Evolutionary conservation across 2,888 invertebrate species (phyloP), one percentile per base, ranked within the genome.

Genomic region (Tetheella fluctuosa): DNA sequence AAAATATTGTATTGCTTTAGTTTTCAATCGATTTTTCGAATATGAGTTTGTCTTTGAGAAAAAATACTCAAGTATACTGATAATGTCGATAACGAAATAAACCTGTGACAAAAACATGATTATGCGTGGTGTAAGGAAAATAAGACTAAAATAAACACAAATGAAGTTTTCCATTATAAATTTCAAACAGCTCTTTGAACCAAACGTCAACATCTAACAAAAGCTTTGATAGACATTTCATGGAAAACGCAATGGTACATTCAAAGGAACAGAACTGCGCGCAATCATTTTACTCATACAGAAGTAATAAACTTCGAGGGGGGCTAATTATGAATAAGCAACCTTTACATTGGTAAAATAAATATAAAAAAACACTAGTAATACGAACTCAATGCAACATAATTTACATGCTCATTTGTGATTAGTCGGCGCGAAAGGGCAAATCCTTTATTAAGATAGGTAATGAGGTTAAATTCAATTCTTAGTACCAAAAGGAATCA

Each of bases 381-480:
- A 87, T 87, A 87, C 84, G 87, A 89, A 88, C 90, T 91, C 84
- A 90, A 89, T 90, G 90, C 86, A 90, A 90, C 88, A 91, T 92
- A 92, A 92, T 92, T 92, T 91, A 93, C 92, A 92, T 92, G 92
- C 92, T 90, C 89, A 91, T 91, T 92, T 92, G 89, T 91, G 92
- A 93, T 92, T 92, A 92, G 91, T 81, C 85, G 93, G 93, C 90
- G 93, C 92, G 93, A 93, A 93, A 93, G 91, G 93, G 92, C 91
- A 93, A 93, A 91, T 92, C 91, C 91, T 89, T 89, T 91, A 92
- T 92, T 93, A 93, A 93, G 93, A 93, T 93, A 92, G 93, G 92
- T 92, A 93, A 93, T 93, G 93, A 92, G 93, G 92, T 93, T 92
- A 93, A 93, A 90, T 88, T 84, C 81, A 65, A 68, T 70, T 63